A percentile compares a stretch with the other conserved stretches of the same genome.
These are phyloP conservation scores for Mythimna vitellina DNA, from an alignment of 2,888 invertebrate species.

Conservation along the genomic window DNA sequence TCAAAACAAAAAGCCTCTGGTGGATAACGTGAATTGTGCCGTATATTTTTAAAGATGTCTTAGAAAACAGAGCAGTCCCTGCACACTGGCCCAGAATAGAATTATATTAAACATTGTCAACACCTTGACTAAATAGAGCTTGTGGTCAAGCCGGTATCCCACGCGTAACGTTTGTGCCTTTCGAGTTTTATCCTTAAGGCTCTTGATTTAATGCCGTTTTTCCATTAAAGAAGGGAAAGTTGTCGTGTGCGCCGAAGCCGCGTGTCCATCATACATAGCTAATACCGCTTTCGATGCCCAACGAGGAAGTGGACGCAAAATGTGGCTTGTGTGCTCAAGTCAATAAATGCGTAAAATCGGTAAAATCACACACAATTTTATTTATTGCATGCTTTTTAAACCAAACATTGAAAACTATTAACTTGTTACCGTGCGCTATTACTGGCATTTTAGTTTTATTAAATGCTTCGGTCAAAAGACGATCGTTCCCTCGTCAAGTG, in stretches of 20 bases:
- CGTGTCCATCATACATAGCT: slow-evolving; percentile 85
- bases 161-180: slow-evolving; percentile 71
- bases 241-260: slow-evolving; percentile 79
- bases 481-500: slow-evolving; percentile 40
- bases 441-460: slow-evolving; percentile 23
- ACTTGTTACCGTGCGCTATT: slow-evolving; percentile 2
- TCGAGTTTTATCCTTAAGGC: slow-evolving; percentile 81
- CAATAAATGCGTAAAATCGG: slow-evolving; percentile 50
- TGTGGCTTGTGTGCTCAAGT: slow-evolving; percentile 56
- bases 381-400: slow-evolving; percentile 40
- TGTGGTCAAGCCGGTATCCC: slow-evolving; percentile 75
- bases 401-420: slow-evolving; percentile 14
- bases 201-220: slow-evolving; percentile 83
- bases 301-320: slow-evolving; percentile 81
- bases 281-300: slow-evolving; percentile 86
- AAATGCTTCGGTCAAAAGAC: slow-evolving; percentile 22
- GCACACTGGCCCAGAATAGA: slow-evolving; percentile 35
- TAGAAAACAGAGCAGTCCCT: slow-evolving; percentile 43
- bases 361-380: slow-evolving; percentile 45
- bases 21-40: slow-evolving; percentile 2
- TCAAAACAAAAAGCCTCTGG: slow-evolving; percentile 2
- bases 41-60: slow-evolving; percentile 32
- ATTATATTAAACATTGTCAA: slow-evolving; percentile 66
- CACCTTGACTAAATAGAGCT: slow-evolving; percentile 65
- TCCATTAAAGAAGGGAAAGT: slow-evolving; percentile 88